phyloP scores from a whole-genome alignment of 2,888 invertebrate genomes.

The Yponomeuta evonymella region DNA sequence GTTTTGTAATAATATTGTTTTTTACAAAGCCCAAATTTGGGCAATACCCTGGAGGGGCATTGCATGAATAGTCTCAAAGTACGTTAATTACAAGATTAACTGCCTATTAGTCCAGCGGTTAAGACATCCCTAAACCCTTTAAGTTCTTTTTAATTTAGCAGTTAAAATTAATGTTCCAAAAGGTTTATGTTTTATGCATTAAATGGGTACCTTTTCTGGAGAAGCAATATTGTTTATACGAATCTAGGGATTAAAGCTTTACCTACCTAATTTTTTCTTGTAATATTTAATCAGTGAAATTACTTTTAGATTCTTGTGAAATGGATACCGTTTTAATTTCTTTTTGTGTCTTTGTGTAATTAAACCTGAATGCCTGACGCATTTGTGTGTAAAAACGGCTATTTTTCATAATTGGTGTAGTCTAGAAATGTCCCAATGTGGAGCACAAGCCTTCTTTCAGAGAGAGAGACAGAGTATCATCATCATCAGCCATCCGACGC shows the following conservation, averaged over 20 bases:
- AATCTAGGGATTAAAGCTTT: neutral
- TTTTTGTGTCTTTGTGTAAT: too few species aligned
- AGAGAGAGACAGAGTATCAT: too few species aligned
- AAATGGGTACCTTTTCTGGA: neutral
- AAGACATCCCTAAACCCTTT: neutral
- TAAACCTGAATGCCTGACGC: too few species aligned
- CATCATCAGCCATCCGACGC: too few species aligned
- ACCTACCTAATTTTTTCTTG: neutral
- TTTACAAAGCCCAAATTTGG: neutral
- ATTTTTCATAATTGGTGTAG: too few species aligned
- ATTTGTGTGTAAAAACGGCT: too few species aligned
- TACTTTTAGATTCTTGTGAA: neutral
- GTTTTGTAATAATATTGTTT: too few species aligned
- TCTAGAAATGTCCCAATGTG: too few species aligned
- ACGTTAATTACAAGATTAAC: neutral
- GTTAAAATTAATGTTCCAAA: neutral
- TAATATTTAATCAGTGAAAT: neutral
- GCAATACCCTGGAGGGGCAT: neutral
- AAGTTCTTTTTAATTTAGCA: neutral
- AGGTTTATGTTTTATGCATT: neutral
- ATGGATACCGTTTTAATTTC: neutral
- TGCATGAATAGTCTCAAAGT: neutral
- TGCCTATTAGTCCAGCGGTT: neutral
- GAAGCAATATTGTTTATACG: neutral
- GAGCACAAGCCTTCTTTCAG: too few species aligned